Conservation (phyloP, 2,797 vertebrate species). For the Sphenopsis melanotis region DNA sequence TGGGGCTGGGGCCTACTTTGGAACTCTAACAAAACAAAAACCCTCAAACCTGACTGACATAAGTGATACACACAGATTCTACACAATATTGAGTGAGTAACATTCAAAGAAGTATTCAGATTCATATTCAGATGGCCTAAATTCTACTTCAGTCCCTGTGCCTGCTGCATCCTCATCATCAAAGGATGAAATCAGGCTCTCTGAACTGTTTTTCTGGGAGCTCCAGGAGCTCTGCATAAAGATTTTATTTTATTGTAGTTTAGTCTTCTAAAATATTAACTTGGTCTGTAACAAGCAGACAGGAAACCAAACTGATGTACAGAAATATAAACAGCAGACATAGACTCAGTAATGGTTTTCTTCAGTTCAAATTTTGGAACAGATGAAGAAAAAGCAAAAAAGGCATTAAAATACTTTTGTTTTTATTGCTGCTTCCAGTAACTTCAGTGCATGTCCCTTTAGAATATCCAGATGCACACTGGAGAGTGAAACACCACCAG, state of each 20-base stretch:
- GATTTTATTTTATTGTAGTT: neutral
- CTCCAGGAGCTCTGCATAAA: neutral
- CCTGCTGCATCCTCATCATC: neutral
- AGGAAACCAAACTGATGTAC: neutral
- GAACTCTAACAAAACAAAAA: neutral
- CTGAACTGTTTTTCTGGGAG: neutral
- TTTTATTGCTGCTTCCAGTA: neutral
- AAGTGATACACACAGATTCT: neutral
- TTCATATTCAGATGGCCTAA: neutral
- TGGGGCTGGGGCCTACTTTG: neutral
- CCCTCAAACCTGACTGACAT: neutral
- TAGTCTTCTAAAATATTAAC: neutral
- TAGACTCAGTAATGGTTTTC: neutral
- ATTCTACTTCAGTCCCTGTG: neutral
- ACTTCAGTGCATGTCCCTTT: neutral
- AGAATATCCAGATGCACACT: neutral
- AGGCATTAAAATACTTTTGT: neutral
- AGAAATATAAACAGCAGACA: neutral
- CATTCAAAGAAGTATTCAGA: neutral
- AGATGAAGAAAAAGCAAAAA: neutral
- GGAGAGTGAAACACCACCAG: neutral
- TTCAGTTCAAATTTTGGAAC: neutral
- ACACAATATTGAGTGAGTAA: neutral
- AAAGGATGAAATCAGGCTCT: neutral
- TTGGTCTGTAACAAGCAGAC: neutral